Percentiles rank a stretch among this genome's conserved stretches.
Evolutionary conservation across 1,140 invertebrate species (phyloP).

Genomic region (Neodiprion virginianus): DNA sequence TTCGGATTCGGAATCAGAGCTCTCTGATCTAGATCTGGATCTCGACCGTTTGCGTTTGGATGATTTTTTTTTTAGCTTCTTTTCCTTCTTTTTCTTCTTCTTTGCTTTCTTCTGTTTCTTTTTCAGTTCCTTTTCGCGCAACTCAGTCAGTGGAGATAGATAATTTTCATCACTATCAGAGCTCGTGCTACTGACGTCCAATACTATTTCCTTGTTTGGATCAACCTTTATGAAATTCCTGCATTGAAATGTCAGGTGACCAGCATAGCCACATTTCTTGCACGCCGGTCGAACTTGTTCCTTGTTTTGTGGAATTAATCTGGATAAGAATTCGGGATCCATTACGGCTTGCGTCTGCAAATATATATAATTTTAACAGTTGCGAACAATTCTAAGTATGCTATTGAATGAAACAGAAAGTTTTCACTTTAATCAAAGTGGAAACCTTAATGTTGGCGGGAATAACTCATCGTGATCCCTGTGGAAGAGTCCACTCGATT

Average conservation of each 20-base stretch:
- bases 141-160: conserved; percentile 79
- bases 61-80: conserved; percentile 55
- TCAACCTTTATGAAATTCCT: conserved; percentile 94
- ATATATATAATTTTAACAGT: no score
- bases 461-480: no score
- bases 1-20: conserved; percentile 41
- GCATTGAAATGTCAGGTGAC: conserved; percentile 96
- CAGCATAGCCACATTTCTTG: conserved; percentile 93
- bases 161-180: conserved; percentile 82
- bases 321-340: conserved; percentile 59
- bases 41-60: conserved; percentile 32
- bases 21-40: conserved; percentile 34
- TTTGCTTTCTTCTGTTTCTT: conserved; percentile 66
- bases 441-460: no score
- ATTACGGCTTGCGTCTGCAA: conserved; percentile 31
- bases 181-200: conserved; percentile 95
- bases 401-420: no score
- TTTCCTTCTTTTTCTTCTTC: conserved; percentile 62
- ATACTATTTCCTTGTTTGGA: conserved; percentile 83
- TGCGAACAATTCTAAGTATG: no score
- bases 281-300: conserved; percentile 81
- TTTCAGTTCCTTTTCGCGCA: conserved; percentile 78
- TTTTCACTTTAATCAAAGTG: no score
- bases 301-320: conserved; percentile 68
- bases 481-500: no score